Base-by-base conservation (phyloP, 2,888 invertebrate species). In the Trissolcus japonicus region DNA sequence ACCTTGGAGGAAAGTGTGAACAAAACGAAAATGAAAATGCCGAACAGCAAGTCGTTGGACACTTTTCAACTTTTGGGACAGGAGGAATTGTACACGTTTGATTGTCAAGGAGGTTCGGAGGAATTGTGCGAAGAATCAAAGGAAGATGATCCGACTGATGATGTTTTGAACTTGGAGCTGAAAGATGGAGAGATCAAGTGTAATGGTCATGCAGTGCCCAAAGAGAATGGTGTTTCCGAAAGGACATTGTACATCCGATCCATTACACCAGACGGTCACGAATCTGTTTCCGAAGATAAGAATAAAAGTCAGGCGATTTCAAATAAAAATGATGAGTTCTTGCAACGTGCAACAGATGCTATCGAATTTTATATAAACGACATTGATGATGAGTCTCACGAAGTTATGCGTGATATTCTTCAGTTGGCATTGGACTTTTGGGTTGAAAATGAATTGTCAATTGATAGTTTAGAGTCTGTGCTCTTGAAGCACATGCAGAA, bases 401-500 rank as follows among this genome's bases (percentile, higher is more conserved):
- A 66, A 2, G 69, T 82, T 3, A 86, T 87, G 79, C 84, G 84
- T n/a, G 86, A 89, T 68, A 80, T 89, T 63, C 71, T 89, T 2
- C 85, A 86, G 54, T 85, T 84, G 29, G 85, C 87, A 29, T 82
- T 90, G 19, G 86, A 87, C 67, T 90, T 90, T 80, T 91, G 91
- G 91, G 81, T 89, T 29, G 87, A 89, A 21, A 88, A 90, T 72
- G 83, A 87, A 61, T 83, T 91, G 19, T 88, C 90, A 1, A 89
- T 92, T 71, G 86, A 89, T 9, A 90, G 90, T 62, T 86, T 93
- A 75, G 93, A 93, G 85, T 87, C 86, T 3, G 90, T 93, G 3
- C 88, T 93, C 63, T 85, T 91, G 14, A 91, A 92, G 75, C 91
- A 92, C 67, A 91, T 92, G 90, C 90, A 91, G 73, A 89, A 90